Evolutionary conservation across 37 sponge, comb jelly and placozoan genomes (phyloP).

Genomic region (Tethya wilhelma): DNA sequence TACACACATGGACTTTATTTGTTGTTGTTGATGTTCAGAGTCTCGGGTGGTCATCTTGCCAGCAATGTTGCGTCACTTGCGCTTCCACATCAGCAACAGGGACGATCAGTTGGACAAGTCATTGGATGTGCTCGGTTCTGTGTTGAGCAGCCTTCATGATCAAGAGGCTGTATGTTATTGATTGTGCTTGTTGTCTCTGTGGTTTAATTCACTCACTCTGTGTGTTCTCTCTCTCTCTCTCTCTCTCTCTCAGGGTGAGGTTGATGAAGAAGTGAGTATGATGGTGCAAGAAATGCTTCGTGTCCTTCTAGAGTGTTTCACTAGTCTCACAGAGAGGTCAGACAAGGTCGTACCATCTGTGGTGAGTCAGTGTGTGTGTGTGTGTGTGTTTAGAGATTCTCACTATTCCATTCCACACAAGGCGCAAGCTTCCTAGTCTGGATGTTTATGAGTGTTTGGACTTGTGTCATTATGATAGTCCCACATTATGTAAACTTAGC

Average conservation of each 20-base stretch:
- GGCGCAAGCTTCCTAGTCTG: too few species aligned
- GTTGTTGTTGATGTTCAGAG: slow-evolving; percentile 33
- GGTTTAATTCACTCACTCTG: neutral
- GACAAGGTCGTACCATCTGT: slow-evolving; percentile 18
- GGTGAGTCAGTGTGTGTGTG: neutral
- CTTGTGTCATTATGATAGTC: too few species aligned
- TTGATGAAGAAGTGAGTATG: slow-evolving; percentile 28
- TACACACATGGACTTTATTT: neutral
- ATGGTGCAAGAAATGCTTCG: slow-evolving; percentile 38
- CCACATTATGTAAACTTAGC: too few species aligned
- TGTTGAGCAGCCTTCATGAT: slow-evolving; percentile 38
- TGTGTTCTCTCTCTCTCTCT: neutral
- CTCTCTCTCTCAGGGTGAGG: neutral
- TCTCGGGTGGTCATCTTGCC: slow-evolving; percentile 67
- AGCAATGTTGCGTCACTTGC: slow-evolving; percentile 57
- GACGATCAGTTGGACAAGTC: slow-evolving; percentile 67
- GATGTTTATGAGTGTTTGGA: too few species aligned
- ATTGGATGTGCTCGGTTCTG: slow-evolving; percentile 53
- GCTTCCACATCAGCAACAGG: slow-evolving; percentile 43
- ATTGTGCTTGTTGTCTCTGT: too few species aligned
- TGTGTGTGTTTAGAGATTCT: too few species aligned
- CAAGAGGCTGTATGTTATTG: slow-evolving; percentile 50
- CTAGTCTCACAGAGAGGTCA: slow-evolving; percentile 5
- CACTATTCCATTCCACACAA: too few species aligned
- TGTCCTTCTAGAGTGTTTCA: slow-evolving; percentile 46